Conservation (phyloP, 2,888 invertebrate species). For the Andrena praecox region DNA sequence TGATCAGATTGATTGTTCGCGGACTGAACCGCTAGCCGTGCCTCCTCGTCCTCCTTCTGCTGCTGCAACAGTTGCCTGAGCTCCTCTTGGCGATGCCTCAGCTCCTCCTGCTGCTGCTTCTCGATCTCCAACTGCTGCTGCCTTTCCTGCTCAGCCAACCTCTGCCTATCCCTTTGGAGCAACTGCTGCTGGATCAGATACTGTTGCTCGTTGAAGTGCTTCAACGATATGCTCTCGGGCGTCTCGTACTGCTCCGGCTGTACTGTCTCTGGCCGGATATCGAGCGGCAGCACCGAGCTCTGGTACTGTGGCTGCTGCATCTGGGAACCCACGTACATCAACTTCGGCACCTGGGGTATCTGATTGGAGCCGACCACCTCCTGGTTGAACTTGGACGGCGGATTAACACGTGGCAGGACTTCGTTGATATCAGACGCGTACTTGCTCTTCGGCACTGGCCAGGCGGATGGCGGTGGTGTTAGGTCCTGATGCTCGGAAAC, state of each 20-base stretch:
- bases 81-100: constrained; percentile 76
- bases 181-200: constrained; percentile 81
- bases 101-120: constrained; percentile 75
- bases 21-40: constrained; percentile 49
- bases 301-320: constrained; percentile 70
- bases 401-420: constrained; percentile 78
- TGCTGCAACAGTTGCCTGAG: constrained; percentile 71
- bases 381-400: constrained; percentile 78
- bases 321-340: constrained; percentile 74
- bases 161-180: constrained; percentile 80
- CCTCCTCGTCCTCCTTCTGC: constrained; percentile 72
- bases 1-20: constrained; percentile 61
- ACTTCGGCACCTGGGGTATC: constrained; percentile 71
- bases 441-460: constrained; percentile 73
- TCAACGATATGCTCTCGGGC: constrained; percentile 82
- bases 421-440: constrained; percentile 79
- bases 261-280: constrained; percentile 49
- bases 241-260: constrained; percentile 77
- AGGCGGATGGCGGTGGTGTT: constrained; percentile 67
- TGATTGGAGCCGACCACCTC: constrained; percentile 62
- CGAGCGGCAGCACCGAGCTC: constrained; percentile 74
- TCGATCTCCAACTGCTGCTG: constrained; percentile 77
- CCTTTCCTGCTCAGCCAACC: constrained; percentile 79
- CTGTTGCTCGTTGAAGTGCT: constrained; percentile 83
- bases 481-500: constrained; percentile 76